Conservation (phyloP, 92 coral and sea anemone species). For the Diadumene lineata region DNA sequence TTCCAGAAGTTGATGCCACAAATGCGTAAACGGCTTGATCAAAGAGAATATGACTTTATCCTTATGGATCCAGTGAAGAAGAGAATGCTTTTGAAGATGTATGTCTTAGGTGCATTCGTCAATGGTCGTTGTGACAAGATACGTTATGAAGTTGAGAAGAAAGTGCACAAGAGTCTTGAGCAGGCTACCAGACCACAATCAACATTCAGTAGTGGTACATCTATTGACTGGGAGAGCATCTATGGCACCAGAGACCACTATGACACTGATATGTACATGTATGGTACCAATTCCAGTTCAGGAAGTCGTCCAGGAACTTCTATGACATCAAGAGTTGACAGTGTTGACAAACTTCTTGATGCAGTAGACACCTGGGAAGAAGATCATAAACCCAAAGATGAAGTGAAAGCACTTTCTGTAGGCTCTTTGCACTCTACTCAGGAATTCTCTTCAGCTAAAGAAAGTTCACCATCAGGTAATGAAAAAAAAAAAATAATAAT, state of each 20-base stretch:
- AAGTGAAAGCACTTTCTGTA: constrained; percentile 27
- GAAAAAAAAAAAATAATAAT: too few relatives aligned
- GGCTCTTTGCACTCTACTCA: constrained; percentile 37
- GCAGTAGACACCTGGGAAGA: constrained; percentile 75
- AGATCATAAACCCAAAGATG: constrained; percentile 26
- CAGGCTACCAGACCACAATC: constrained; percentile 70
- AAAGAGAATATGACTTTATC: constrained; percentile 93
- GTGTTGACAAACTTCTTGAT: constrained; percentile 79
- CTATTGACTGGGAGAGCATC: constrained; percentile 67
- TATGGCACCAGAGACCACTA: constrained; percentile 59
- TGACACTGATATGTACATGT: constrained; percentile 63
- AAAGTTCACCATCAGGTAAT: constrained; percentile 41
- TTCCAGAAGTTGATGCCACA: constrained; percentile 95
- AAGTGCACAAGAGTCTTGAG: constrained; percentile 73
- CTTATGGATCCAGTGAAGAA: constrained; percentile 91
- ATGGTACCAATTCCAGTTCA: constrained; percentile 73
- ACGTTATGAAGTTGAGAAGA: constrained; percentile 83
- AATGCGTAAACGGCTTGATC: constrained; percentile 94
- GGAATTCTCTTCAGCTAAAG: constrained; percentile 33
- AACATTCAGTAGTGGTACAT: constrained; percentile 47
- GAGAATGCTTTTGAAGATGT: constrained; percentile 96
- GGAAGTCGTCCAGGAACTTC: constrained; percentile 75
- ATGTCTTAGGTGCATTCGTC: constrained; percentile 89
- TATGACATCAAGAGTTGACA: constrained; percentile 52
- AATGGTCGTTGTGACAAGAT: constrained; percentile 92